phyloP scores from a whole-genome alignment of 2,113 vertebrate genomes.

The Hucho hucho region DNA sequence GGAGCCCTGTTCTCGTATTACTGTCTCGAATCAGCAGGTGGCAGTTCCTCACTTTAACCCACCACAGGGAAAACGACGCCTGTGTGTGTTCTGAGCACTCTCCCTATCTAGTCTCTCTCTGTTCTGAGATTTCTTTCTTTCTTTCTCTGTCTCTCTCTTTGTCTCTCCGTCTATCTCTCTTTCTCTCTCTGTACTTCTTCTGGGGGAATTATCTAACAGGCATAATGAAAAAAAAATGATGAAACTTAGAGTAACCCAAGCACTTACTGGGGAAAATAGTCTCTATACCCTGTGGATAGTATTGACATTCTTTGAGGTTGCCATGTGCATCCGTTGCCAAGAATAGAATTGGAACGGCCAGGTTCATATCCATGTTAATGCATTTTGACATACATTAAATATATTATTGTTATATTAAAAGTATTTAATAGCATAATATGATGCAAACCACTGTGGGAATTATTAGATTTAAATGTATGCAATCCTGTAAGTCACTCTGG shows the following conservation, averaged over 20 bases:
- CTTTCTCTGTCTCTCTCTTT: not conserved
- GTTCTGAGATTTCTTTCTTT: too few species aligned
- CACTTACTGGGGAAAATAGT: conserved; percentile 13
- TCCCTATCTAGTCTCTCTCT: too few species aligned
- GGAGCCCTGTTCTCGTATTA: too few species aligned
- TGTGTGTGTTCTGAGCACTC: not conserved
- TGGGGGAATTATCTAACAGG: conserved; percentile 27
- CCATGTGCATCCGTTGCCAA: not conserved
- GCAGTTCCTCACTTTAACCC: not conserved
- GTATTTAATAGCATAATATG: too few species aligned
- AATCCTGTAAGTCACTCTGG: too few species aligned
- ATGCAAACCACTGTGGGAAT: too few species aligned
- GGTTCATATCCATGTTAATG: too few species aligned
- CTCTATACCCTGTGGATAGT: conserved; percentile 25
- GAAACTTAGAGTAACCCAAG: conserved; percentile 55
- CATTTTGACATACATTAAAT: too few species aligned
- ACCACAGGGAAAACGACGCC: too few species aligned
- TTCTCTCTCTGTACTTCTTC: not conserved
- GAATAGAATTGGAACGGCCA: not conserved
- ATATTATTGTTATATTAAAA: too few species aligned
- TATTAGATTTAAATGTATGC: too few species aligned
- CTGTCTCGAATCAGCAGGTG: not conserved
- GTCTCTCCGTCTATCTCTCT: too few species aligned
- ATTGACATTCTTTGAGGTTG: conserved; percentile 15
- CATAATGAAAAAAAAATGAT: conserved; percentile 42